These are phyloP conservation scores for Gobio gobio DNA, from an alignment of 2,113 vertebrate species.

Conservation along the genomic window DNA sequence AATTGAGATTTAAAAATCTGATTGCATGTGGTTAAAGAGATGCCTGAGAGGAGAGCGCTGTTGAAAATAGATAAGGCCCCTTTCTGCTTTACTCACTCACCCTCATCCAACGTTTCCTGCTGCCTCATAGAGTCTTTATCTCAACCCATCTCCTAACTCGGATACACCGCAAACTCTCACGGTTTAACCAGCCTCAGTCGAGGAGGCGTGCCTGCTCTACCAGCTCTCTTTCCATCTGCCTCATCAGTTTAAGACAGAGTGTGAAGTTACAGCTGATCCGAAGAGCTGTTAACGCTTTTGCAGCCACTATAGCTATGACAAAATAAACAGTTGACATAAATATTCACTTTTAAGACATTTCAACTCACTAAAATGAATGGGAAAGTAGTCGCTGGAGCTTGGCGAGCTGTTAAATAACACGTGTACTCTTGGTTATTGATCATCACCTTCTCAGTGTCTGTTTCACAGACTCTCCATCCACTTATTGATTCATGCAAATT, in stretches of 20 bases:
- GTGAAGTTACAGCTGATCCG: conserved; percentile 29
- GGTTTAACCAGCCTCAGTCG: conserved; percentile 18
- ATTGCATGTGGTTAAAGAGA: conserved; percentile 28
- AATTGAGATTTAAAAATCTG: background rate
- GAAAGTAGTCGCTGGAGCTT: background rate
- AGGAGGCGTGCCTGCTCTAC: conserved; percentile 19
- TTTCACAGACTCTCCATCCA: conserved; percentile 73
- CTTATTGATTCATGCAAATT: conserved; percentile 75
- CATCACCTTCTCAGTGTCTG: conserved; percentile 66
- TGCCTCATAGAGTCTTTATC: conserved; percentile 27
- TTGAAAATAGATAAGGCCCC: conserved; percentile 35
- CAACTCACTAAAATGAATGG: background rate
- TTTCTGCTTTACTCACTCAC: conserved; percentile 3
- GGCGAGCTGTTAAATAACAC: conserved; percentile 11
- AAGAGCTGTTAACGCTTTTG: conserved; percentile 21
- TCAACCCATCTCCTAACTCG: conserved; percentile 4
- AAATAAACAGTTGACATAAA: background rate
- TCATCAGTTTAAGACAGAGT: conserved; percentile 42
- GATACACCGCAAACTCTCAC: conserved; percentile 15
- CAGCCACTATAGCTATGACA: background rate
- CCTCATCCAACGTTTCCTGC: conserved; percentile 25
- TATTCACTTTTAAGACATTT: background rate
- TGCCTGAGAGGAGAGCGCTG: conserved; percentile 16
- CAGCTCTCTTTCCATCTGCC: conserved; percentile 40
- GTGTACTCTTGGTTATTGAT: conserved; percentile 56